Percentiles rank a stretch among this genome's conserved stretches.
phyloP scores from a whole-genome alignment of 2,888 invertebrate genomes.

The Tachystola acroxantha region DNA sequence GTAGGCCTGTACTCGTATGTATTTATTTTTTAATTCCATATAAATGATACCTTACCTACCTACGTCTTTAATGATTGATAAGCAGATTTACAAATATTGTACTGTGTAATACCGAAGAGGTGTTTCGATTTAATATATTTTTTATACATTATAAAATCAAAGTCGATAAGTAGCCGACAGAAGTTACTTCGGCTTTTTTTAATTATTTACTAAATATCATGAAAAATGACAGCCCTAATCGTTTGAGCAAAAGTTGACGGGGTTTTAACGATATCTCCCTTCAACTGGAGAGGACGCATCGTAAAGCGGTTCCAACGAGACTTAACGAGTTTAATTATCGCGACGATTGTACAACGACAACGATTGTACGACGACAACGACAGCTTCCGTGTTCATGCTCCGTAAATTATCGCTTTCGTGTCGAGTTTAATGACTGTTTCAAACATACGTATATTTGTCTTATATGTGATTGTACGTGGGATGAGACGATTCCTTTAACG shows the following conservation, averaged over 20 bases:
- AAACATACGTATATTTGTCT: background rate
- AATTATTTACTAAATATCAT: too few relatives aligned
- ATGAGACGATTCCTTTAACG: background rate
- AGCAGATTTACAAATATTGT: too few relatives aligned
- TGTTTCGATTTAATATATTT: too few relatives aligned
- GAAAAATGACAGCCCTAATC: constrained; percentile 9
- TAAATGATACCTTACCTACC: too few relatives aligned
- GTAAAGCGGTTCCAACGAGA: constrained; percentile 26
- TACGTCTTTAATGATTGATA: too few relatives aligned
- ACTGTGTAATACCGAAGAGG: too few relatives aligned
- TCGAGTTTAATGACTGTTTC: constrained; percentile 8
- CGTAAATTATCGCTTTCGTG: constrained; percentile 17
- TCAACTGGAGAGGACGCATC: constrained; percentile 9
- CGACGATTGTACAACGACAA: constrained; percentile 18
- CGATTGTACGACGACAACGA: constrained; percentile 17
- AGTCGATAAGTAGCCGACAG: too few relatives aligned
- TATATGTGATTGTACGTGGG: background rate
- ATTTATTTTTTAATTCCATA: too few relatives aligned
- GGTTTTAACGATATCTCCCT: constrained; percentile 5
- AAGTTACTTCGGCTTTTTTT: too few relatives aligned
- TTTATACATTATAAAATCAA: too few relatives aligned
- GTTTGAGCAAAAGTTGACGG: constrained; percentile 2
- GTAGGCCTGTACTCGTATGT: too few relatives aligned
- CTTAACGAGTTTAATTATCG: constrained; percentile 40
- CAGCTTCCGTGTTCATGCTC: constrained; percentile 10